Evolutionary conservation across 64 coral and sea anemone genomes (phyloP).

Genomic region (Cladopsammia gracilis): DNA sequence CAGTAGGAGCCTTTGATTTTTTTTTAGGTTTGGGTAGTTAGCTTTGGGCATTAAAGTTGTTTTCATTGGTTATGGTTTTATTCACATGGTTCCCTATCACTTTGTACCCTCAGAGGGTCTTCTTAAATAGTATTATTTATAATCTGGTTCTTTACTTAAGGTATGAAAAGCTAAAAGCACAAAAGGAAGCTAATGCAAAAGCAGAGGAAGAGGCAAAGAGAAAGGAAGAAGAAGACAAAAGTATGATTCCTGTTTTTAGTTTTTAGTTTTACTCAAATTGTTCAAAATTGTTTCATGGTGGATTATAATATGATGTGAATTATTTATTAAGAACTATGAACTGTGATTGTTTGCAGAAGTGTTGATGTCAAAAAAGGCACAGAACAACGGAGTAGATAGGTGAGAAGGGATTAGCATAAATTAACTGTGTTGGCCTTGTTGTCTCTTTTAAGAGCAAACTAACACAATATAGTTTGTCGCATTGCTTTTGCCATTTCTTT

Average conservation of each 20-base stretch:
- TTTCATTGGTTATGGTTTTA: no score
- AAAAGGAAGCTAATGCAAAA: slow-evolving; percentile 9
- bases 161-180: slow-evolving; percentile 40
- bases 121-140: background rate
- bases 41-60: no score
- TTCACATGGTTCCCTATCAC: no score
- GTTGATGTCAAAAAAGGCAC: background rate
- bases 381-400: slow-evolving; percentile 1
- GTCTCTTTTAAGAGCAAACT: no score
- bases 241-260: background rate
- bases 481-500: no score
- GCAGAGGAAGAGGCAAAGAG: slow-evolving; percentile 49
- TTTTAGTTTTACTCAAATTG: background rate
- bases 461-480: no score
- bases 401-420: background rate
- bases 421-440: no score
- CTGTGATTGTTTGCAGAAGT: background rate
- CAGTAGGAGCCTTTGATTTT: no score
- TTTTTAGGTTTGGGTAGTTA: no score
- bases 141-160: background rate
- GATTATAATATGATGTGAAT: background rate
- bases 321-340: background rate
- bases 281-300: no score
- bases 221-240: slow-evolving; percentile 46
- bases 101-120: background rate